A percentile compares a stretch with the other conserved stretches of the same genome.
Evolutionary conservation across 2,113 vertebrate species (phyloP).

Genomic region (Syngnathus typhle): DNA sequence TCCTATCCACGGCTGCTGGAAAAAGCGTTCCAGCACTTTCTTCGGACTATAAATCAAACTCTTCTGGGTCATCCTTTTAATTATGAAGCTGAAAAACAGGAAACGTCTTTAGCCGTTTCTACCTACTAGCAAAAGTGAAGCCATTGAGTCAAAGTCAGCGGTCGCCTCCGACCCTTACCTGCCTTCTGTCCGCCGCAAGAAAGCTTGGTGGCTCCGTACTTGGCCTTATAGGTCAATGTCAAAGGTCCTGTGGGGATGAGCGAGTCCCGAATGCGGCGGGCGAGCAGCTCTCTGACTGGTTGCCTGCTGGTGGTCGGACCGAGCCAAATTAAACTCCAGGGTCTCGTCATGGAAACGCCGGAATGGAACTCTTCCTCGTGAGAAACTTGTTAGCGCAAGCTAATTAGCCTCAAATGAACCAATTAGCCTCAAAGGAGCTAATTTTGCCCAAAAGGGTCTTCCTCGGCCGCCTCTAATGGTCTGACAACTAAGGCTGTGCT

Average conservation of each 20-base stretch:
- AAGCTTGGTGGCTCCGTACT: too few relatives aligned
- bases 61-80: neutral
- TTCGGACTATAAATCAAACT: neutral
- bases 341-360: neutral
- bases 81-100: neutral
- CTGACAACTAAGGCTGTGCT: neutral
- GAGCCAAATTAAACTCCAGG: conserved; percentile 1
- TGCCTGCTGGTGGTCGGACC: neutral
- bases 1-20: neutral
- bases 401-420: neutral
- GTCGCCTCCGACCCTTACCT: neutral
- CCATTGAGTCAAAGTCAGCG: neutral
- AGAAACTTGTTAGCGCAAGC: neutral
- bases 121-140: neutral
- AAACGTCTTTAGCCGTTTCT: neutral
- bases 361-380: neutral
- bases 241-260: neutral
- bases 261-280: neutral
- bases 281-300: neutral
- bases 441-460: neutral
- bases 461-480: neutral
- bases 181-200: neutral
- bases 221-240: neutral
- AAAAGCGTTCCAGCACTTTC: neutral
- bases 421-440: too few relatives aligned